These are phyloP conservation scores for Todiramphus chloris DNA, from an alignment of 2,113 vertebrate species.

Conservation along the genomic window DNA sequence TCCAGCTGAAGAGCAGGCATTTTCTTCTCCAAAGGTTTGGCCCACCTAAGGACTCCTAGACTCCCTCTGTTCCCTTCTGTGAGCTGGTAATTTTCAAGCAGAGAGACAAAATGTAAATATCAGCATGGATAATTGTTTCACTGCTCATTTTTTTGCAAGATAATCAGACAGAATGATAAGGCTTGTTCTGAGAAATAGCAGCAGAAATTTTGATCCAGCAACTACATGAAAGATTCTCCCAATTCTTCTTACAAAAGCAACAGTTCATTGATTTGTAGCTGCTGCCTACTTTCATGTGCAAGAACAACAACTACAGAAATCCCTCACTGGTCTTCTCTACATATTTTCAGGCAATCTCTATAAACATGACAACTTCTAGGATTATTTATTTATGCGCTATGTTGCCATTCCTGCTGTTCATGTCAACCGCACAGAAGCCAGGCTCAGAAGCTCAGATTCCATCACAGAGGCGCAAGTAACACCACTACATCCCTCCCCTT, in stretches of 20 bases:
- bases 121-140: constrained; percentile 51
- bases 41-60: not conserved
- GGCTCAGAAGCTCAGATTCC: constrained; percentile 28
- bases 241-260: constrained; percentile 13
- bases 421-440: constrained; percentile 11
- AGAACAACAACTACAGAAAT: constrained; percentile 39
- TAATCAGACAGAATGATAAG: constrained; percentile 37
- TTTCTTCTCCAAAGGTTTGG: not conserved
- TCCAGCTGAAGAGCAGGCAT: not conserved
- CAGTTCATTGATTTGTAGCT: not conserved
- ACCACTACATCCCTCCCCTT: not conserved
- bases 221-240: constrained; percentile 2
- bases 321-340: not conserved
- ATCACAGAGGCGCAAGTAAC: not conserved
- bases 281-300: constrained; percentile 18
- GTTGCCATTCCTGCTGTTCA: not conserved
- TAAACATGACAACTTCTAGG: not conserved
- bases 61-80: not conserved
- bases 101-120: constrained; percentile 42
- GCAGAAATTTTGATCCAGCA: not conserved
- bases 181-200: not conserved
- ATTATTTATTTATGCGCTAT: not conserved
- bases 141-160: constrained; percentile 24
- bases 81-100: constrained; percentile 25
- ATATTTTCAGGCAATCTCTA: constrained; percentile 28